Conservation (phyloP, 2,113 vertebrate genomes). For the Pseudopodoces humilis region DNA sequence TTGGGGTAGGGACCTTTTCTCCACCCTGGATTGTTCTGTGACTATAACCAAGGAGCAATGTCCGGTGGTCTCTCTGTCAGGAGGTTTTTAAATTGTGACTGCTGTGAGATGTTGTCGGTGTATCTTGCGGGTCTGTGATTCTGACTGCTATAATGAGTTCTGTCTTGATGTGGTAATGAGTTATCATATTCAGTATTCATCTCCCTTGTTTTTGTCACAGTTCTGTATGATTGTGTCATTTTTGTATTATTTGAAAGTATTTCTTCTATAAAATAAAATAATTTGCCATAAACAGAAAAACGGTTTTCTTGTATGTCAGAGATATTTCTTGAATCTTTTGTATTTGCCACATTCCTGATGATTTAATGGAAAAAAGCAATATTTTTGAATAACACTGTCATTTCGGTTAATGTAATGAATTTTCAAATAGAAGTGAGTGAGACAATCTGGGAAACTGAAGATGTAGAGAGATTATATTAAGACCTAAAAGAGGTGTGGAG, state of each 20-base stretch:
- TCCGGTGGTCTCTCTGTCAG: neutral
- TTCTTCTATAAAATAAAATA: slow-evolving; percentile 81
- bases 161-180: slow-evolving; percentile 67
- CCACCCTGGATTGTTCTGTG: neutral
- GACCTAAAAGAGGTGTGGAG: neutral
- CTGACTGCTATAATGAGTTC: slow-evolving; percentile 49
- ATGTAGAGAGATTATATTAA: neutral
- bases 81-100: neutral
- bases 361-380: neutral
- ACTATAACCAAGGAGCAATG: neutral
- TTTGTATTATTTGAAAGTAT: slow-evolving; percentile 78
- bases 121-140: slow-evolving; percentile 5
- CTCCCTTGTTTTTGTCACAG: slow-evolving; percentile 75
- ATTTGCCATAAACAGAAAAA: slow-evolving; percentile 68
- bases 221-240: slow-evolving; percentile 74
- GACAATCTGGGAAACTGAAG: neutral
- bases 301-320: neutral
- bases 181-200: slow-evolving; percentile 75
- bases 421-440: neutral
- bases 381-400: neutral
- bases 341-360: neutral
- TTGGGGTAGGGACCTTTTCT: neutral
- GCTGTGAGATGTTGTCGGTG: fast-evolving
- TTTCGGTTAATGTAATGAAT: neutral
- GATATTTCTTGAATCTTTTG: neutral